A percentile compares a stretch with the other conserved stretches of the same genome.
Evolutionary conservation across 2,797 vertebrate species (phyloP).

Genomic region (Megalops cyprinoides): DNA sequence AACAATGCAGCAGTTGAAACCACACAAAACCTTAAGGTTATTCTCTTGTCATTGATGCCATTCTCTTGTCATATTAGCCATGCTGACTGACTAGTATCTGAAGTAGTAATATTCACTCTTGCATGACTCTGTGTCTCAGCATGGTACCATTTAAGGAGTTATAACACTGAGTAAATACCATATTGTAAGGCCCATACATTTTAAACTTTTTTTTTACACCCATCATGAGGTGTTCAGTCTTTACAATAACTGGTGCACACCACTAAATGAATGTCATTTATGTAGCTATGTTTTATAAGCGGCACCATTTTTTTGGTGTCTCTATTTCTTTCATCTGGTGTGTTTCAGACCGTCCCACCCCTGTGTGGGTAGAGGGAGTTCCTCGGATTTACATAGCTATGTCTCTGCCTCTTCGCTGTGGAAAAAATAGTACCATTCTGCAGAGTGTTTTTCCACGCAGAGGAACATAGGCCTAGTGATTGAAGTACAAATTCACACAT

Average conservation of each 20-base stretch:
- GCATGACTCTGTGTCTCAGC: background rate
- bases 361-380: constrained; percentile 16
- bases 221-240: too few relatives aligned
- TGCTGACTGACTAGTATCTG: background rate
- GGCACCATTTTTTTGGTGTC: too few relatives aligned
- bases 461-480: background rate
- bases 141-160: background rate
- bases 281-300: too few relatives aligned
- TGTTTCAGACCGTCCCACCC: background rate
- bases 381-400: background rate
- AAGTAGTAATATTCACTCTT: background rate
- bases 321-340: background rate
- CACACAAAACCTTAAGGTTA: background rate
- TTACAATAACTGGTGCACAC: too few relatives aligned
- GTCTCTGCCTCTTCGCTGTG: background rate
- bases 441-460: background rate
- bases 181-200: background rate
- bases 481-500: background rate
- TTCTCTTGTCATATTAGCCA: background rate
- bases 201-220: too few relatives aligned
- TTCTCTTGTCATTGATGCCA: background rate
- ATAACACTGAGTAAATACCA: too few relatives aligned
- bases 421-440: background rate
- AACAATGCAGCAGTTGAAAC: background rate
- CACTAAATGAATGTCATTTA: too few relatives aligned